Conservation (phyloP, 92 coral and sea anemone species). For the Ricordea florida region DNA sequence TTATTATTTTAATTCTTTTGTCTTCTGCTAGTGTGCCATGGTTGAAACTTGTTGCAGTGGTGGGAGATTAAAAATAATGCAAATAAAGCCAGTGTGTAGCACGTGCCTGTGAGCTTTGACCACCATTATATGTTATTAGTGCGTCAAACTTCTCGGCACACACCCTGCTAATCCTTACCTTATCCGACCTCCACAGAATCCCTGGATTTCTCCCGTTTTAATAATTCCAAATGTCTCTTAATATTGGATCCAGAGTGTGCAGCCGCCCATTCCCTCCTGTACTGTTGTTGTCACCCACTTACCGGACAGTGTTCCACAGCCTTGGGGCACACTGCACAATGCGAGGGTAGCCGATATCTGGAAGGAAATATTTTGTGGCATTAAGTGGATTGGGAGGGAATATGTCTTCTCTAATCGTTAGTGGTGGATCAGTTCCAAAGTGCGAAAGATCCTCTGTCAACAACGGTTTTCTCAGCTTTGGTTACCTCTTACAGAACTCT, state of each 20-base stretch:
- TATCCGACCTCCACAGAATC: neutral
- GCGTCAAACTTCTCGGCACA: too few species aligned
- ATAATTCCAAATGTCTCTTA: neutral
- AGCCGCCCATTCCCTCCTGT: neutral
- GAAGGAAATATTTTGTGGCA: neutral
- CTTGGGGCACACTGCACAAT: neutral
- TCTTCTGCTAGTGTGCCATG: neutral
- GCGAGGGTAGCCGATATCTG: neutral
- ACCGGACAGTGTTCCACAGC: slow-evolving; percentile 1
- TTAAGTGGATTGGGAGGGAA: neutral
- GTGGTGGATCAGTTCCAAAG: neutral
- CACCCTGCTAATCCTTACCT: too few species aligned
- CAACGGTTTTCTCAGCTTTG: too few species aligned
- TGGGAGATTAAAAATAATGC: too few species aligned
- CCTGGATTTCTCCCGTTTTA: neutral
- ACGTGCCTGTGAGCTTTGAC: too few species aligned
- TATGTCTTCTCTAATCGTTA: too few species aligned
- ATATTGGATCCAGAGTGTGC: too few species aligned
- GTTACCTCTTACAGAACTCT: too few species aligned
- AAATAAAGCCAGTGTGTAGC: too few species aligned
- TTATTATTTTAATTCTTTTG: too few species aligned
- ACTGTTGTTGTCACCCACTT: neutral
- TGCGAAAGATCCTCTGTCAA: neutral
- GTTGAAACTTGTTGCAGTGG: neutral
- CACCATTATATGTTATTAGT: neutral